These are phyloP conservation scores for Phrynocephalus forsythii DNA, from an alignment of 2,797 vertebrate species.

Conservation along the genomic window DNA sequence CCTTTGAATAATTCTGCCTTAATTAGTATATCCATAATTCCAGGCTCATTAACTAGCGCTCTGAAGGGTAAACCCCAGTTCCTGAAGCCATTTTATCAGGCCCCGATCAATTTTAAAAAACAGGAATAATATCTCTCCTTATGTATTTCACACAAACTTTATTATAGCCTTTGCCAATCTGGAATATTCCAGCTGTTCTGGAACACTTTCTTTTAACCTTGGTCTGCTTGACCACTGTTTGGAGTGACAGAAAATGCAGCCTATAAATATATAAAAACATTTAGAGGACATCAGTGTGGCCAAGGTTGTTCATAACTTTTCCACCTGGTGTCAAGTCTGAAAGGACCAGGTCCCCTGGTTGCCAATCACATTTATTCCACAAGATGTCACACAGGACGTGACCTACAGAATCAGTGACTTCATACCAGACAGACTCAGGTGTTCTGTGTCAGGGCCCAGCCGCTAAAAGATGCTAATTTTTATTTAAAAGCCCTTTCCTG, in stretches of 20 bases:
- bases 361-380: neutral
- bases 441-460: neutral
- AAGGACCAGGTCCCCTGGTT: neutral
- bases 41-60: too few relatives aligned
- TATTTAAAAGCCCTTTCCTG: neutral
- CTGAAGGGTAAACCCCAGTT: neutral
- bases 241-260: too few relatives aligned
- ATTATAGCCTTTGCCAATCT: too few relatives aligned
- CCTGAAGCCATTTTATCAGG: neutral
- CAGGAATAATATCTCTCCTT: too few relatives aligned
- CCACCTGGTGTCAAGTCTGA: neutral
- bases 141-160: too few relatives aligned
- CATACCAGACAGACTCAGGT: neutral
- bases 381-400: neutral
- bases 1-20: neutral
- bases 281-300: neutral
- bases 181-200: too few relatives aligned
- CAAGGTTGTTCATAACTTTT: neutral
- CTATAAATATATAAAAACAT: too few relatives aligned
- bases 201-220: too few relatives aligned
- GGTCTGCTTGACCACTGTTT: too few relatives aligned
- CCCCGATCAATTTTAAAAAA: too few relatives aligned
- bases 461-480: neutral
- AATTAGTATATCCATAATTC: neutral
- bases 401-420: neutral